phyloP scores from a whole-genome alignment of 2,888 invertebrate genomes.

The Euproctis similis region DNA sequence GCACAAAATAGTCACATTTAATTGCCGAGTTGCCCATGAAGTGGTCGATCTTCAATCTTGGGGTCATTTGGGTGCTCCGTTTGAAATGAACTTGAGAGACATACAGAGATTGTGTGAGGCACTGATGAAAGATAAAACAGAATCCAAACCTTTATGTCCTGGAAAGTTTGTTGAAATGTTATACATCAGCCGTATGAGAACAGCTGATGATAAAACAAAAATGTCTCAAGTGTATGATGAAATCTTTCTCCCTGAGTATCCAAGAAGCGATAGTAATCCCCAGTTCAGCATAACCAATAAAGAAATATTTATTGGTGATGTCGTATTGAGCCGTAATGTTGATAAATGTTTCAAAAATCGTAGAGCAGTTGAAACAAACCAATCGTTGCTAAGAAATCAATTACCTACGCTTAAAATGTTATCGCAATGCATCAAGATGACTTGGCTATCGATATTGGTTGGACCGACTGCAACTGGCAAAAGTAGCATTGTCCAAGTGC shows the following conservation, averaged over 20 bases:
- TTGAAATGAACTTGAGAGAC: constrained; percentile 98
- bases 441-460: constrained; percentile 94
- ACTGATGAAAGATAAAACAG: constrained; percentile 60
- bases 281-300: constrained; percentile 76
- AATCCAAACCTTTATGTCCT: constrained; percentile 47
- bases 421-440: constrained; percentile 90
- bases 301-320: constrained; percentile 80
- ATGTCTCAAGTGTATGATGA: constrained; percentile 73
- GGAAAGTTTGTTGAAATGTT: constrained; percentile 84
- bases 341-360: constrained; percentile 53
- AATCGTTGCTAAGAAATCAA: constrained; percentile 75
- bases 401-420: constrained; percentile 83
- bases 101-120: constrained; percentile 94
- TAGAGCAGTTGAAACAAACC: constrained; percentile 47
- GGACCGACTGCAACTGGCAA: constrained; percentile 88
- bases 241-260: constrained; percentile 64
- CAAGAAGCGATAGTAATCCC: constrained; percentile 71
- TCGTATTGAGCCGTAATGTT: constrained; percentile 57
- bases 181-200: constrained; percentile 92
- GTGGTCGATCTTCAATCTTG: constrained; percentile 79
- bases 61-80: constrained; percentile 91
- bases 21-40: constrained; percentile 79
- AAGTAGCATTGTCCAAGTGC: constrained; percentile 82
- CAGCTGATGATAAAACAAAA: constrained; percentile 82
- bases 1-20: constrained; percentile 85